Conservation (phyloP, 2,113 vertebrate species). For the Nanger granti region DNA sequence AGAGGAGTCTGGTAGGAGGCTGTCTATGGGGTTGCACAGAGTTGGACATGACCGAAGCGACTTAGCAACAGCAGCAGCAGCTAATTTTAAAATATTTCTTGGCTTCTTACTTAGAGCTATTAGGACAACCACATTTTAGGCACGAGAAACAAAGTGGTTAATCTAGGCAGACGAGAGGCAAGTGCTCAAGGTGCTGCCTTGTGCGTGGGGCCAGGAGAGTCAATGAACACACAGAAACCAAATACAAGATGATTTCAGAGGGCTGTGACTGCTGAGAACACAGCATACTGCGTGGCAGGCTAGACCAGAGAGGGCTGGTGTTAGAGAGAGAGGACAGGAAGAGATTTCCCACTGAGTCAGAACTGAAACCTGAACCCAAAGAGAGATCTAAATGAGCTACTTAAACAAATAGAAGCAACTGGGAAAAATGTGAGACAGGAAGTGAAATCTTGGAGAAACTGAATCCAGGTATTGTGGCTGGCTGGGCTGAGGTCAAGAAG, state of each 20-base stretch:
- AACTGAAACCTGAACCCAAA: background rate
- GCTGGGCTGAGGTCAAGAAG: background rate
- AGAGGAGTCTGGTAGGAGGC: no score
- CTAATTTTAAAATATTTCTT: background rate
- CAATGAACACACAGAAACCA: fast-evolving
- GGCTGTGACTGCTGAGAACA: background rate
- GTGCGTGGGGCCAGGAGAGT: fast-evolving
- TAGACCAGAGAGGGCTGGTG: no score
- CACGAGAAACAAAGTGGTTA: background rate
- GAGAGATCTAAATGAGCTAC: background rate
- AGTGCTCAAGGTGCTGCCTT: background rate
- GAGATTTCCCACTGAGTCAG: background rate
- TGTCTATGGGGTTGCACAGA: no score
- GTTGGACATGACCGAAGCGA: fast-evolving
- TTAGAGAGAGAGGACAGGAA: background rate
- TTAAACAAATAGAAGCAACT: background rate
- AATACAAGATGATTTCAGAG: background rate
- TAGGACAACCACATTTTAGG: fast-evolving
- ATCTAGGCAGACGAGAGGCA: fast-evolving
- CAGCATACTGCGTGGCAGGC: fast-evolving
- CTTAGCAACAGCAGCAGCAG: no score
- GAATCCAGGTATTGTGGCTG: background rate
- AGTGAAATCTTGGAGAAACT: background rate
- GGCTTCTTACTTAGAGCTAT: background rate
- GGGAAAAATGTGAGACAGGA: background rate